Percentiles rank a stretch among this genome's conserved stretches.
Evolutionary conservation across 2,797 vertebrate genomes (phyloP).

Genomic region (Sorex maritimensis): DNA sequence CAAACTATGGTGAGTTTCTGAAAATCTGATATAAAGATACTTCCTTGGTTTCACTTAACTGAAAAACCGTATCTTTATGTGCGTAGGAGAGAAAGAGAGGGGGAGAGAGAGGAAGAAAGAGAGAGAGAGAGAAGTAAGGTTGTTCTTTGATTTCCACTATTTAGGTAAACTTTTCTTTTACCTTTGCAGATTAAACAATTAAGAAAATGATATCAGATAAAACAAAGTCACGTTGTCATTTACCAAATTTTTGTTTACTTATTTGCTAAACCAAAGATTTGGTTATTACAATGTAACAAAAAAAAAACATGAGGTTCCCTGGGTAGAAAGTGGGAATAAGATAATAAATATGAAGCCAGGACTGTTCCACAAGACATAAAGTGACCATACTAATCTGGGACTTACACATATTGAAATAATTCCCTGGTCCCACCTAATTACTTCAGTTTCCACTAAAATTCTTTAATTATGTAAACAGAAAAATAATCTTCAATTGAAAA

Average conservation of each 20-base stretch:
- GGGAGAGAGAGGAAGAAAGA: too few relatives aligned
- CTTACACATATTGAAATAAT: conserved; percentile 68
- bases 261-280: conserved; percentile 50
- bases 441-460: conserved; percentile 22
- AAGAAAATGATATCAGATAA: neutral
- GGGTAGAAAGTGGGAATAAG: neutral
- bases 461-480: conserved; percentile 38
- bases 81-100: neutral
- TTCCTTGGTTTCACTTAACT: neutral
- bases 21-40: conserved; percentile 21
- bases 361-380: neutral
- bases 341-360: conserved; percentile 34
- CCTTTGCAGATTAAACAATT: neutral
- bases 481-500: neutral
- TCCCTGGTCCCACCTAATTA: neutral
- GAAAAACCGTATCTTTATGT: neutral
- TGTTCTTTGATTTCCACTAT: neutral
- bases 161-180: neutral
- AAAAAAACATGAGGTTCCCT: neutral
- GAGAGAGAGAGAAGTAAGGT: neutral
- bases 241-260: neutral
- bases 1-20: neutral
- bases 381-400: neutral
- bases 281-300: neutral
- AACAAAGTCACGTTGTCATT: neutral